phyloP scores from a whole-genome alignment of 37 sponge, comb jelly and placozoan genomes.

The Theonella swinhoei region DNA sequence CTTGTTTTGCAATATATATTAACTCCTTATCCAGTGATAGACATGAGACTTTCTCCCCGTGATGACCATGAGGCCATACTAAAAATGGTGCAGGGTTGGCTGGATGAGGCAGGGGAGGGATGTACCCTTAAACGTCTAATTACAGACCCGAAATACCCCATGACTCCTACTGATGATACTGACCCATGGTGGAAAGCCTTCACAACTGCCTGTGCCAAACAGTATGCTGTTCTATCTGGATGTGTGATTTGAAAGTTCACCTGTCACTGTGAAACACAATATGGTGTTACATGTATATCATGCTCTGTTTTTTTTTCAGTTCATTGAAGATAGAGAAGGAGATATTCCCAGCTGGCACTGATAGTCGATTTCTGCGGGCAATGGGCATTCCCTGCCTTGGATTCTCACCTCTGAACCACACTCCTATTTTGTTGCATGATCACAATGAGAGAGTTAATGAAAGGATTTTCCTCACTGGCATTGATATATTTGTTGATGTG shows the following conservation, averaged over 20 bases:
- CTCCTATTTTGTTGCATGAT: constrained; percentile 90
- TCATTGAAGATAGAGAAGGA: constrained; percentile 46
- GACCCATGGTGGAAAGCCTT: constrained; percentile 89
- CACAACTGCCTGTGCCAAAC: constrained; percentile 17
- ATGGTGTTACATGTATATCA: too few species aligned
- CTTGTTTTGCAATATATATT: too few species aligned
- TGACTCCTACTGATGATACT: constrained; percentile 47
- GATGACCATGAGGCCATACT: constrained; percentile 37
- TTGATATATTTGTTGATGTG: constrained; percentile 72
- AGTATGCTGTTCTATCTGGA: not conserved
- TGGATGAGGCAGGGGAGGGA: constrained; percentile 68
- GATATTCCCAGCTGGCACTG: constrained; percentile 87
- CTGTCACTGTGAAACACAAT: not conserved
- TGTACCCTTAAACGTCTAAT: constrained; percentile 19
- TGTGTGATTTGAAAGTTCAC: too few species aligned
- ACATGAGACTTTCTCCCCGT: constrained; percentile 16
- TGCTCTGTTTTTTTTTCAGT: constrained; percentile 32
- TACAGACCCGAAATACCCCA: not conserved
- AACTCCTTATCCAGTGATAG: constrained; percentile 4
- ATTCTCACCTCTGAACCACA: constrained; percentile 87
- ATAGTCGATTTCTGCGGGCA: constrained; percentile 55
- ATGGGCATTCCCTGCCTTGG: constrained; percentile 76
- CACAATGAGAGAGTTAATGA: constrained; percentile 82
- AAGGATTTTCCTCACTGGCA: constrained; percentile 74
- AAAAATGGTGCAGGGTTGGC: constrained; percentile 52